These are phyloP conservation scores for Branchipolynoe longqiensis DNA, from an alignment of 2,888 invertebrate species.

Conservation along the genomic window DNA sequence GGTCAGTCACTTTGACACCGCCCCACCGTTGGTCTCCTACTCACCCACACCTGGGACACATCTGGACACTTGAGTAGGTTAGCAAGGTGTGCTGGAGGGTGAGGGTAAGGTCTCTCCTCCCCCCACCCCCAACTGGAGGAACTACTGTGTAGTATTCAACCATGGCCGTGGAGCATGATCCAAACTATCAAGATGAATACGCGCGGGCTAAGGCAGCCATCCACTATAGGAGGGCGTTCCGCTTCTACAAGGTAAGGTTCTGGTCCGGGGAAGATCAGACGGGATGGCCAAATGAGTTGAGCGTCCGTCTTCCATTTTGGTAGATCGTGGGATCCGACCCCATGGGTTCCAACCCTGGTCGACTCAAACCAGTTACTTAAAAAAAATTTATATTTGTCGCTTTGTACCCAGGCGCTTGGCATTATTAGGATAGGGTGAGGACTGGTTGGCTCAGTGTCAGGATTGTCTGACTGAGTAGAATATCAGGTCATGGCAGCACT, in stretches of 20 bases:
- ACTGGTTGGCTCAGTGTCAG: too few species aligned
- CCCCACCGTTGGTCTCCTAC: neutral
- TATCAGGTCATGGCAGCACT: too few species aligned
- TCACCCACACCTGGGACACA: neutral
- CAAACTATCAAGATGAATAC: conserved; percentile 51
- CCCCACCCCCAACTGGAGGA: conserved; percentile 36
- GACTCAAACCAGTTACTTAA: too few species aligned
- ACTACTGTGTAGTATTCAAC: neutral
- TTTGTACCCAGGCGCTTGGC: too few species aligned
- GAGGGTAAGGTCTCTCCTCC: neutral
- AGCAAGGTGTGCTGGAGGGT: conserved; percentile 1
- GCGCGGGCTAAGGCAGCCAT: conserved; percentile 49
- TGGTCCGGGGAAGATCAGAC: neutral
- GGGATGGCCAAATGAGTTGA: neutral
- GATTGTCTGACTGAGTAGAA: too few species aligned
- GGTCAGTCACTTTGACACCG: conserved; percentile 9
- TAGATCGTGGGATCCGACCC: too few species aligned
- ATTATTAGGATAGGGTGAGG: too few species aligned
- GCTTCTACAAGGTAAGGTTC: conserved; percentile 51
- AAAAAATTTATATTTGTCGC: too few species aligned
- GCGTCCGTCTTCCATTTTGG: too few species aligned
- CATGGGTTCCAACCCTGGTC: too few species aligned
- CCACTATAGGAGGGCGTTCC: conserved; percentile 21
- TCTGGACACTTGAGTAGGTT: neutral
- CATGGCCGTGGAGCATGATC: conserved; percentile 55